Percentiles rank a stretch among this genome's conserved stretches.
Conservation (phyloP, 2,797 vertebrate species). For the Vipera latastei region DNA sequence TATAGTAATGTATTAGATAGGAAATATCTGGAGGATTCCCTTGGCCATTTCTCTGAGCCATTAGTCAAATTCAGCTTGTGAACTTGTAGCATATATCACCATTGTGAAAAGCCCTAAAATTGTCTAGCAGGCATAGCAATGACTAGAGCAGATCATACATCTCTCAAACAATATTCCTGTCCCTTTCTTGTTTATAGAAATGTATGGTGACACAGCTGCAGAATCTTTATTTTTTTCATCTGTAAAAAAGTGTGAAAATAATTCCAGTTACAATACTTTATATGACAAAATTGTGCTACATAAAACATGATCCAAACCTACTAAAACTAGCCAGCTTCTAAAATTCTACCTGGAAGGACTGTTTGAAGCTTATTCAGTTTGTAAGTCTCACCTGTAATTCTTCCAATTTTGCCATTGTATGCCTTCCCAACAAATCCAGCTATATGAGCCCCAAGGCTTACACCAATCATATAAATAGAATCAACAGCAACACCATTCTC, state of each 20-base stretch:
- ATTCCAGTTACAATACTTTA: neutral
- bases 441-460: constrained; percentile 93
- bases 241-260: neutral
- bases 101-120: neutral
- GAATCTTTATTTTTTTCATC: neutral
- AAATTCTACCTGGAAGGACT: neutral
- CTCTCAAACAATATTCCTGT: neutral
- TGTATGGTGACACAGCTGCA: neutral
- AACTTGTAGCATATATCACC: neutral
- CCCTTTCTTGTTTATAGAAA: neutral
- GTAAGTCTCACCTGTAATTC: constrained; percentile 87
- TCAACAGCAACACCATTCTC: constrained; percentile 80
- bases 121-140: neutral
- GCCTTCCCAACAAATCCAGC: constrained; percentile 89
- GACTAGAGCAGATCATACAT: neutral
- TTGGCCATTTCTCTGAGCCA: neutral
- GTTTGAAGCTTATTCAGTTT: neutral
- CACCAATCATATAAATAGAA: constrained; percentile 84
- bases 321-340: neutral
- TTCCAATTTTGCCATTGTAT: constrained; percentile 85
- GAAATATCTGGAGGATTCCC: neutral
- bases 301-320: neutral
- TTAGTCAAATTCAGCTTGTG: neutral
- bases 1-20: neutral
- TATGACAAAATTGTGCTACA: neutral